Base-by-base conservation (phyloP, 2,797 vertebrate genomes). In the Enteromius radiatus region DNA sequence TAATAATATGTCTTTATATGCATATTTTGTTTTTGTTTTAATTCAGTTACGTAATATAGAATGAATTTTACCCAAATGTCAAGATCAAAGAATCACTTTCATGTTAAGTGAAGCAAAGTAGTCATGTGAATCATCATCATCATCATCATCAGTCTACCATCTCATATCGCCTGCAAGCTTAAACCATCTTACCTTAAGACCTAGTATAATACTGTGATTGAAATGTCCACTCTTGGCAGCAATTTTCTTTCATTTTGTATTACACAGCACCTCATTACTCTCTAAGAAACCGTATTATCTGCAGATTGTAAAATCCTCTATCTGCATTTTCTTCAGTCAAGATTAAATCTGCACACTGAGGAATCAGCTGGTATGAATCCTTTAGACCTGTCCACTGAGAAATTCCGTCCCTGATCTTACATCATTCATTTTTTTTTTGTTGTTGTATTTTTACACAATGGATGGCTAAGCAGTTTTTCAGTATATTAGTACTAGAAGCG, bases 331-430 rank as follows among this genome's bases (percentile, higher is more conserved):
- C 81, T 76, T 82, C 36, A 56, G 1, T 69, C 68, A 33, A 76
- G 73, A 76, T 82, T 76, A 76, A 45, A 43, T 33, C 67, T 8
- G 49, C 73, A 74, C 84, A 82, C 84, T 70, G 69, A 87, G 70
- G 85, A 87, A 83, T 77, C 33, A 54, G 83, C 68, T 64, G 70
- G 85, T 86, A 49, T 84, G 76, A 82, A 86, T 86, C 80, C 26
- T 71, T 45, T 65, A 70, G 75, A 84, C 26, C n/a, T 17, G 17
- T 79, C 47, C 80, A 23, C 47, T 21, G 80, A 63, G 47, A 76
- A 68, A 67, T 68, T 56, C 45, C 17, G 17, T 23, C 63, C 19
- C 36, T 47, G 31, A 43, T 38, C 33, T 76, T 71, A 49, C 7
- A 6, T 49, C 21, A 73, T 5, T 64, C 26, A 3, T 15, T 5